Evolutionary conservation across 2,888 invertebrate genomes (phyloP).

Genomic region (Hylaea fasciaria): DNA sequence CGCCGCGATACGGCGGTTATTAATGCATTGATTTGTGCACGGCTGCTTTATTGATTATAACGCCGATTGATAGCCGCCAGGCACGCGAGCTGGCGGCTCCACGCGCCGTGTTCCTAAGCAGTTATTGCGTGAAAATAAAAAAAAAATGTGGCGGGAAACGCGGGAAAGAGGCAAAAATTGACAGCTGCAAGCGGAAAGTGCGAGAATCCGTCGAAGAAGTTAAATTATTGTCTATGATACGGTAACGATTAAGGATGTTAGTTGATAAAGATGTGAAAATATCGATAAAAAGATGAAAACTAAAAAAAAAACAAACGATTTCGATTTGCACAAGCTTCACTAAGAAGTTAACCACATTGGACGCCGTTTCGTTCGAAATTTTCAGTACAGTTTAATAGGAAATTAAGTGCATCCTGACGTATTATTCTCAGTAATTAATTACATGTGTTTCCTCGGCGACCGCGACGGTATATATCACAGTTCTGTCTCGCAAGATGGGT

Average conservation of each 20-base stretch:
- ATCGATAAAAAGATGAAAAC: conserved; percentile 9
- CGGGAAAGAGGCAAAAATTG: conserved; percentile 19
- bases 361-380: conserved; percentile 59
- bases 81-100: conserved; percentile 65
- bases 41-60: conserved; percentile 77
- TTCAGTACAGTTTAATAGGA: conserved; percentile 76
- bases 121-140: conserved; percentile 54
- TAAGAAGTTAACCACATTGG: conserved; percentile 6
- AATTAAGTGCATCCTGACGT: conserved; percentile 80
- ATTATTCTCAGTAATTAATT: conserved; percentile 81
- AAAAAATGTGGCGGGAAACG: conserved; percentile 38
- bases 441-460: conserved; percentile 73
- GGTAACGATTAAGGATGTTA: conserved; percentile 18
- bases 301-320: neutral
- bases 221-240: conserved; percentile 20
- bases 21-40: conserved; percentile 79
- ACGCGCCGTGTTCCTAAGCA: conserved; percentile 47
- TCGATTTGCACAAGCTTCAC: conserved; percentile 1
- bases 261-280: neutral
- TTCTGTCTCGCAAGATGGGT: conserved; percentile 79
- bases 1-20: conserved; percentile 58
- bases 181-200: conserved; percentile 25
- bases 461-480: conserved; percentile 75
- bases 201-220: conserved; percentile 35
- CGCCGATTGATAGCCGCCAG: conserved; percentile 68